Evolutionary conservation across 2,888 invertebrate genomes (phyloP).

Genomic region (Drosophila mercatorum): DNA sequence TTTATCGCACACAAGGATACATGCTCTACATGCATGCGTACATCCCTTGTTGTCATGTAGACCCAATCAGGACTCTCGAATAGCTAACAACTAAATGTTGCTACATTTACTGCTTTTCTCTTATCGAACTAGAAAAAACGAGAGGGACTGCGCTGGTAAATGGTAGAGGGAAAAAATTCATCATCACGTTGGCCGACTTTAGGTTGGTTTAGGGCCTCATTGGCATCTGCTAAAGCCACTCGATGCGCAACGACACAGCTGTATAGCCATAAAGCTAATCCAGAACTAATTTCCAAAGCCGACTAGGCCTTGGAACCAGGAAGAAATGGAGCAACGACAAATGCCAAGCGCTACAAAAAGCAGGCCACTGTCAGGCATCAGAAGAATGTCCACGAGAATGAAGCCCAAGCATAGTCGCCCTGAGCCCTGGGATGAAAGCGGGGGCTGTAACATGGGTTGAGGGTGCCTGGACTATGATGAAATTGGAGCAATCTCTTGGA

Average conservation of each 20-base stretch:
- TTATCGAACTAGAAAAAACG: background rate
- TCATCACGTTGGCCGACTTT: conserved; percentile 32
- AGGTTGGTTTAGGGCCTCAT: conserved; percentile 19
- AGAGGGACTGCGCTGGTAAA: background rate
- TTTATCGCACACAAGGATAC: background rate
- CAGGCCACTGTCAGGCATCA: conserved; percentile 28
- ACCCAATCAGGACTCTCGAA: conserved; percentile 10
- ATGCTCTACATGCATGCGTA: background rate
- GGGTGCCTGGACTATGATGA: conserved; percentile 27
- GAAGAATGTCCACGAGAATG: conserved; percentile 48
- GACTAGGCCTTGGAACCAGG: conserved; percentile 34
- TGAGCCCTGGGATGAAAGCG: background rate
- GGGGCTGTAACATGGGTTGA: too few relatives aligned
- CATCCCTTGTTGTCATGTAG: conserved; percentile 10
- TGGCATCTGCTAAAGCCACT: conserved; percentile 40
- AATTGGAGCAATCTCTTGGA: conserved; percentile 43
- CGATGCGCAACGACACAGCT: conserved; percentile 37
- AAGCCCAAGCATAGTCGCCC: conserved; percentile 13
- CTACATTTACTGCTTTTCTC: conserved; percentile 10
- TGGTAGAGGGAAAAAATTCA: conserved; percentile 23
- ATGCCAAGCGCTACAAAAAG: conserved; percentile 40
- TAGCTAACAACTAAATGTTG: conserved; percentile 18
- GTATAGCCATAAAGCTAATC: conserved; percentile 56
- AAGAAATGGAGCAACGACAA: conserved; percentile 40
- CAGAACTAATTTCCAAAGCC: conserved; percentile 65